Percentiles rank a stretch among this genome's conserved stretches.
These are phyloP conservation scores for Pseudoatta argentina DNA, from an alignment of 1,140 invertebrate species.

Conservation along the genomic window DNA sequence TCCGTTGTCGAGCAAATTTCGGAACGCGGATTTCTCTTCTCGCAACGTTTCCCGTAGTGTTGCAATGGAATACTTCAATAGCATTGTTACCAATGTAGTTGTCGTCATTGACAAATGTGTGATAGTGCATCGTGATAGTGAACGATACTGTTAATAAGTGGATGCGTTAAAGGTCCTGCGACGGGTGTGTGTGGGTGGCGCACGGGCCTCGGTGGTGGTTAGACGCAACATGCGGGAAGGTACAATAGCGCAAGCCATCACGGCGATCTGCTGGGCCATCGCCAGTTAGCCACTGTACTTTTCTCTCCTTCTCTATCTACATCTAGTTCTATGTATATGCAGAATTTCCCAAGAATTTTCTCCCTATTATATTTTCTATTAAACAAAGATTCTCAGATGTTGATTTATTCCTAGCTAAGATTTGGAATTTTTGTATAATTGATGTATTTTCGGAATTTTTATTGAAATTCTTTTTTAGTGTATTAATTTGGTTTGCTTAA, in stretches of 20 bases:
- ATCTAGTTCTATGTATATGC: constrained; percentile 61
- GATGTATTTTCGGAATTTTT: not conserved
- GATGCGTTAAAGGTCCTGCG: constrained; percentile 64
- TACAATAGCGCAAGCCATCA: constrained; percentile 75
- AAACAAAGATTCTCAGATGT: not conserved
- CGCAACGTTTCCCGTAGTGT: not conserved
- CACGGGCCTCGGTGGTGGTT: constrained; percentile 73
- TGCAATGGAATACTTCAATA: constrained; percentile 44
- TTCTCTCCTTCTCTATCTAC: constrained; percentile 71
- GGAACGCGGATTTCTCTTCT: not conserved
- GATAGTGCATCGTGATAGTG: constrained; percentile 60
- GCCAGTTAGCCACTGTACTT: constrained; percentile 77
- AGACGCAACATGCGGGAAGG: constrained; percentile 78
- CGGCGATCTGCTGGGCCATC: constrained; percentile 76
- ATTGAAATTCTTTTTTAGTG: not conserved
- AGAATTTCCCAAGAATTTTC: constrained; percentile 22
- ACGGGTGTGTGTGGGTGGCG: constrained; percentile 64
- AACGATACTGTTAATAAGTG: constrained; percentile 70
- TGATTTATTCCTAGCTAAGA: constrained; percentile 23
- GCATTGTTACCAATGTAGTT: not conserved
- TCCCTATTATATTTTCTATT: constrained; percentile 33
- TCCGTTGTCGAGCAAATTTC: not conserved
- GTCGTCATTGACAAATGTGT: constrained; percentile 1
- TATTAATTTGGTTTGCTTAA: not conserved
- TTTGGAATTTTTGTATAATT: not conserved